Evolutionary conservation across 2,797 vertebrate species (phyloP).

Genomic region (Enteromius viviparus): DNA sequence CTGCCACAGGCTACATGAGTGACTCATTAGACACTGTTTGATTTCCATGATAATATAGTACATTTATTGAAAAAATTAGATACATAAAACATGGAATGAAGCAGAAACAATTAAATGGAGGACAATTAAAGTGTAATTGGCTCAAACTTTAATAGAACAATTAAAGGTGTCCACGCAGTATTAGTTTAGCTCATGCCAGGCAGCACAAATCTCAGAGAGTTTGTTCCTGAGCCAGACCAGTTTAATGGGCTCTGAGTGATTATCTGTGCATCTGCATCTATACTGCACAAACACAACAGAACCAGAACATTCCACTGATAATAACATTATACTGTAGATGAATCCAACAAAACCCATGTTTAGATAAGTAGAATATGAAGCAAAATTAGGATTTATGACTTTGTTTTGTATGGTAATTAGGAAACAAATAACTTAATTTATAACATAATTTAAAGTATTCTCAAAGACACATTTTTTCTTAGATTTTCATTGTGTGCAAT

Average conservation of each 20-base stretch:
- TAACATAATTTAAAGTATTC: not conserved
- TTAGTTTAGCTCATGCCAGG: conserved; percentile 37
- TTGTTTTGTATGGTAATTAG: not conserved
- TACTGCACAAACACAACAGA: not conserved
- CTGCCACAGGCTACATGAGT: conserved; percentile 16
- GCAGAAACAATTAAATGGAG: conserved; percentile 65
- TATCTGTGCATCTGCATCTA: not conserved
- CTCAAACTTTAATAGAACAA: conserved; percentile 65
- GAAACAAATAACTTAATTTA: not conserved
- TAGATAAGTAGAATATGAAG: not conserved
- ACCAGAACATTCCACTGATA: not conserved
- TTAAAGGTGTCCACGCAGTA: conserved; percentile 55
- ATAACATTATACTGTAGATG: not conserved
- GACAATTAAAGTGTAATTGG: conserved; percentile 65
- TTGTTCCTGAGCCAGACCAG: conserved; percentile 55
- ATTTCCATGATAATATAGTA: conserved; percentile 55
- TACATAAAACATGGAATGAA: conserved; percentile 55
- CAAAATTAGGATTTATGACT: not conserved
- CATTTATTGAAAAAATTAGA: conserved; percentile 51
- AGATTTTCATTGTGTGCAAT: not conserved
- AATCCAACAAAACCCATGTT: not conserved
- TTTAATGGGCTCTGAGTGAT: conserved; percentile 6
- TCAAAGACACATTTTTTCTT: not conserved
- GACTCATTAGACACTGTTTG: conserved; percentile 60
- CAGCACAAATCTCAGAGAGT: conserved; percentile 64